Evolutionary conservation across 2,797 vertebrate species (phyloP).

Genomic region (Acestrorhynchus altus): DNA sequence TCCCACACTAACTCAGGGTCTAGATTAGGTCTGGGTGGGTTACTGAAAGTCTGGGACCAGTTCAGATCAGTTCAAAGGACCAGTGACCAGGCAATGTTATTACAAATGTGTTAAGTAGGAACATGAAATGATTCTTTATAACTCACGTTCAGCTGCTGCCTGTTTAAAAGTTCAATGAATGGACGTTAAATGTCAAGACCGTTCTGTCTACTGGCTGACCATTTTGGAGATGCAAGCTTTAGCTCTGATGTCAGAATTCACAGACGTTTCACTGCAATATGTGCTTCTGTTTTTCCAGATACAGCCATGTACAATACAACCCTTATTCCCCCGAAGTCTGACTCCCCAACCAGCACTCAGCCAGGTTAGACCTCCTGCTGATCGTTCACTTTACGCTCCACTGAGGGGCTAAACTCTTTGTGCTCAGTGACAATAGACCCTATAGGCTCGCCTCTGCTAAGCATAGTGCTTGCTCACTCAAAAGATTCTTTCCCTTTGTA

Average conservation of each 20-base stretch:
- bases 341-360: constrained; percentile 76
- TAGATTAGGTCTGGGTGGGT: constrained; percentile 25
- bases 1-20: constrained; percentile 19
- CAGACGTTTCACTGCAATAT: not conserved
- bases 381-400: constrained; percentile 14
- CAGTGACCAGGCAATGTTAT: constrained; percentile 56
- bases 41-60: constrained; percentile 19
- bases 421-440: not conserved
- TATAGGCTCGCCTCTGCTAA: not conserved
- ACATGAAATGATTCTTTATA: too few relatives aligned
- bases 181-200: too few relatives aligned
- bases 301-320: constrained; percentile 97
- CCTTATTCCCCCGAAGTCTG: constrained; percentile 72
- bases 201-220: too few relatives aligned
- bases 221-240: too few relatives aligned
- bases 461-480: constrained; percentile 30
- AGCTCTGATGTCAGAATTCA: not conserved
- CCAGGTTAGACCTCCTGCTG: constrained; percentile 66
- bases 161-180: too few relatives aligned
- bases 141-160: too few relatives aligned
- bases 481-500: constrained; percentile 45
- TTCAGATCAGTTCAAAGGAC: constrained; percentile 36
- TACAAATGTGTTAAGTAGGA: too few relatives aligned
- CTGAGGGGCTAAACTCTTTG: constrained; percentile 11
- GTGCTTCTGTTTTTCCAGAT: constrained; percentile 74